Base-by-base conservation (phyloP, 1,140 invertebrate species). In the Platyscapa corneri region DNA sequence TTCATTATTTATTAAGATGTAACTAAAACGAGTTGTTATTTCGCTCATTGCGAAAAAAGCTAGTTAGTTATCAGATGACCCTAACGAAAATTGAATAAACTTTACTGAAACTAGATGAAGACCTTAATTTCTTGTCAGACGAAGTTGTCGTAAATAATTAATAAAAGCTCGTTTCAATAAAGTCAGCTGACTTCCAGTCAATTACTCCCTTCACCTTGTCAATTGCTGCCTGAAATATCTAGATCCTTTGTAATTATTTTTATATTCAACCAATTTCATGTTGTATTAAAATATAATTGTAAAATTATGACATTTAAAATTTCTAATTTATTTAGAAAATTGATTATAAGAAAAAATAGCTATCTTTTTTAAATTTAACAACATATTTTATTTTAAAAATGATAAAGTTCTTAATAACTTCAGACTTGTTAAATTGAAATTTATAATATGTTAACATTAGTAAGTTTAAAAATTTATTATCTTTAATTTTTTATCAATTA, bases 111-210 rank as follows among this genome's bases (percentile, higher is more conserved):
- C 46, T 79, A 27, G 65, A 84, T 72, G 65, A 79, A 42, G 14
- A 72, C n/a, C 34, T 70, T 60, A 83, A 77, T 76, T 74, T 83
- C 60, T 56, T 34, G 74, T 76, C 56, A 56, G 27, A 42, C 39
- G 78, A 34, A 10, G 75, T 75, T 37, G 37, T 72, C 65, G 46
- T 79, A 84, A 84, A 79, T 64, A 84, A 79, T 84, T 78, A 78
- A 84, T 32, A 70, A 79, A 83, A 70, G n/a, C 46, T 60, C 49
- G 18, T 72, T 49, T 76, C 65, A 30, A 84, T 84, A 72, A 78
- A 56, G 7, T 65, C 23, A 12, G 7, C 30, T n/a, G 42, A 34
- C 64, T 67, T 56, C 7, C 27, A 12, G 16, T 72, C 64, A 84
- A 78, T 53, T 78, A 79, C 64, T 84, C 16, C 20, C 49, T 27